These are phyloP conservation scores for Rhabdornis inornatus DNA, from an alignment of 2,113 vertebrate species.

Conservation along the genomic window DNA sequence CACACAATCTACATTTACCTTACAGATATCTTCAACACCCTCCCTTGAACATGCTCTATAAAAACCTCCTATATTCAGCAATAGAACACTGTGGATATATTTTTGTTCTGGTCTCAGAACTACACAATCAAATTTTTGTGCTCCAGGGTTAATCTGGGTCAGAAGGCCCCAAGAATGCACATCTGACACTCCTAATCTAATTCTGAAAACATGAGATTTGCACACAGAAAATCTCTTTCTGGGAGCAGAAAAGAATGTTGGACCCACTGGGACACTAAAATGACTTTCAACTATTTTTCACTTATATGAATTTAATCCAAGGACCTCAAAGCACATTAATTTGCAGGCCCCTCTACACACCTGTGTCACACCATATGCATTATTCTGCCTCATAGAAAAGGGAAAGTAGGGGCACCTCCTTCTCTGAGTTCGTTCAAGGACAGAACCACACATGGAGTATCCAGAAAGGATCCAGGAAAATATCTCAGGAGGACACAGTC, in stretches of 20 bases:
- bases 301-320: neutral
- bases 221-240: conserved; percentile 30
- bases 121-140: neutral
- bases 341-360: neutral
- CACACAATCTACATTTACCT: neutral
- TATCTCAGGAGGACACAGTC: neutral
- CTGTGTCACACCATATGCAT: neutral
- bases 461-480: neutral
- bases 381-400: neutral
- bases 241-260: conserved; percentile 17
- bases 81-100: neutral
- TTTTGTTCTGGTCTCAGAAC: neutral
- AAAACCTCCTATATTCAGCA: neutral
- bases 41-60: neutral
- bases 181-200: conserved; percentile 44
- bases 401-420: neutral
- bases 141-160: conserved; percentile 22
- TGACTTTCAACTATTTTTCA: neutral
- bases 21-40: neutral
- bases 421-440: neutral
- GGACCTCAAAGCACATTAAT: neutral
- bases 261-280: neutral
- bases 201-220: conserved; percentile 51
- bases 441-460: neutral
- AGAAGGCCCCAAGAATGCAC: conserved; percentile 17